Percentiles rank a stretch among this genome's conserved stretches.
phyloP scores from a whole-genome alignment of 2,888 invertebrate species.

The Dasypolia templi region DNA sequence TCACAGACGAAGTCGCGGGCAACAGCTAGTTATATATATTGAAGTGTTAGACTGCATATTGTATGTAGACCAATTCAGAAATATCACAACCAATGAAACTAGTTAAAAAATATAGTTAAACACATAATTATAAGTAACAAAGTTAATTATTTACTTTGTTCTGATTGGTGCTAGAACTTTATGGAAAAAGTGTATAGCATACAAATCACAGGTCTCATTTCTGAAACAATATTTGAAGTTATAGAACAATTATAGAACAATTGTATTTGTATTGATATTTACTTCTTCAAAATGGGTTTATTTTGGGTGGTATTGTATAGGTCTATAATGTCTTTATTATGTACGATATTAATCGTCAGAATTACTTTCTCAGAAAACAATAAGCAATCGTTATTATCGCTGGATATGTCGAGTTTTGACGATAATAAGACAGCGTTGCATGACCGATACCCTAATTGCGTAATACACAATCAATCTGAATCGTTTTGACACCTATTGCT shows the following conservation, averaged over 20 bases:
- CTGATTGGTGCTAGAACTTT: slow-evolving; percentile 13
- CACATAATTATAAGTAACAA: slow-evolving; percentile 4
- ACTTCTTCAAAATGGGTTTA: slow-evolving; percentile 11
- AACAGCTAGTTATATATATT: no score
- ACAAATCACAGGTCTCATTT: neutral
- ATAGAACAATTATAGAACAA: neutral
- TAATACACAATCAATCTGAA: no score
- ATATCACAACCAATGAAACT: no score
- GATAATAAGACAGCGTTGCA: neutral
- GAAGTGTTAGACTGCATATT: no score
- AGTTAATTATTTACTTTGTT: slow-evolving; percentile 24
- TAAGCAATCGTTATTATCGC: no score
- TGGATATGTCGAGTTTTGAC: neutral
- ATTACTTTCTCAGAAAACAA: neutral
- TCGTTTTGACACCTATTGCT: no score
- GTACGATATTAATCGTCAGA: neutral
- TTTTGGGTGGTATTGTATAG: neutral
- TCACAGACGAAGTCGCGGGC: no score
- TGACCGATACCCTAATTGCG: no score
- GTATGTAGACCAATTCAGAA: no score
- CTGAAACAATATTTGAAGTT: slow-evolving; percentile 21
- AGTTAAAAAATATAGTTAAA: slow-evolving; percentile 18
- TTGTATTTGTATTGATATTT: no score
- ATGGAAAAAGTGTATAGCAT: neutral
- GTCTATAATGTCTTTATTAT: neutral